Evolutionary conservation across 2,113 vertebrate genomes (phyloP).

Genomic region (Sander vitreus): DNA sequence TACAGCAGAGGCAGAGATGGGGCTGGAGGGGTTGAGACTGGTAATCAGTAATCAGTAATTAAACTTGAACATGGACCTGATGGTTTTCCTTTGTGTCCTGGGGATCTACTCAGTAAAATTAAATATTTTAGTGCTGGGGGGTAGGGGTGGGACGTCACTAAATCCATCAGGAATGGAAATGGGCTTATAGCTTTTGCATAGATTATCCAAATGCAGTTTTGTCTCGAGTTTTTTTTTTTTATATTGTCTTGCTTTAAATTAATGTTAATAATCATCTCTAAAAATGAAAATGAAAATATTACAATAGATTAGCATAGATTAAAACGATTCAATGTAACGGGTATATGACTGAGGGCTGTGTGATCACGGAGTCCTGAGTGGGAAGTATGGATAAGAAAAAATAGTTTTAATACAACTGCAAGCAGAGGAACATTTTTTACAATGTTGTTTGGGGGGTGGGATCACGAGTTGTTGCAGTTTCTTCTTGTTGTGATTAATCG

Average conservation of each 20-base stretch:
- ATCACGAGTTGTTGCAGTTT: constrained; percentile 74
- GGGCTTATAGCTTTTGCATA: constrained; percentile 84
- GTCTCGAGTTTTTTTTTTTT: constrained; percentile 71
- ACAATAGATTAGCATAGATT: constrained; percentile 90
- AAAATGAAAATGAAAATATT: constrained; percentile 92
- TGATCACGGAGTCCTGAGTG: constrained; percentile 45
- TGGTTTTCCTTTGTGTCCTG: constrained; percentile 90
- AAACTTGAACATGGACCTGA: constrained; percentile 93
- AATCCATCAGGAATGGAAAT: constrained; percentile 91
- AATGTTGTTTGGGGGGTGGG: constrained; percentile 69
- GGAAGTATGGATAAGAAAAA: constrained; percentile 60
- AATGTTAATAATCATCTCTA: constrained; percentile 90
- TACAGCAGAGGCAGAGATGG: constrained; percentile 82
- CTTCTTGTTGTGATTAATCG: constrained; percentile 82
- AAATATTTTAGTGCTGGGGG: constrained; percentile 92
- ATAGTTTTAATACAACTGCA: constrained; percentile 69
- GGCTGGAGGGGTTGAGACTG: constrained; percentile 89
- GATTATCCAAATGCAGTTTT: constrained; percentile 87
- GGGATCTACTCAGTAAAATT: constrained; percentile 89
- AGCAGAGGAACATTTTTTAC: constrained; percentile 74
- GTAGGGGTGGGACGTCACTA: constrained; percentile 85
- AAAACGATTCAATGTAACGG: constrained; percentile 87
- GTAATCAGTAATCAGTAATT: constrained; percentile 98
- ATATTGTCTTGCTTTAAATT: constrained; percentile 89
- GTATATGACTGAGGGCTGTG: constrained; percentile 89